Evolutionary conservation across 2,797 vertebrate species (phyloP).

Genomic region (Epinephelus awoara): DNA sequence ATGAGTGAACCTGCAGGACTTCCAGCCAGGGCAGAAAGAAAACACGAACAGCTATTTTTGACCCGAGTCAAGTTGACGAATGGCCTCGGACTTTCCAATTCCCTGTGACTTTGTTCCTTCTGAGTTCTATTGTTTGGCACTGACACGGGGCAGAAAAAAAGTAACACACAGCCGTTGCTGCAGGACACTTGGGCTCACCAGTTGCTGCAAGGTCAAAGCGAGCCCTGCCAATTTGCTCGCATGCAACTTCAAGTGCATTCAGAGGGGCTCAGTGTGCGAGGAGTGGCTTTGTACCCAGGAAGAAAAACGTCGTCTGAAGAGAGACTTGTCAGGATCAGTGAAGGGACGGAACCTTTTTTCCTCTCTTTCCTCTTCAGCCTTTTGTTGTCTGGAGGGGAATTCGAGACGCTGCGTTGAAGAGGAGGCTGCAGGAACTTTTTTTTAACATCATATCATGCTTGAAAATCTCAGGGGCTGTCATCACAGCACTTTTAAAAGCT

Average conservation of each 20-base stretch:
- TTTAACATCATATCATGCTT: conserved; percentile 48
- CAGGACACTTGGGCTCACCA: conserved; percentile 42
- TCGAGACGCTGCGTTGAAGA: conserved; percentile 31
- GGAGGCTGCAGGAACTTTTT: conserved; percentile 9
- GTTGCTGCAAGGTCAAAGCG: conserved; percentile 6
- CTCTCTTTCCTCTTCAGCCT: conserved; percentile 35
- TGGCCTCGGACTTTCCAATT: conserved; percentile 59
- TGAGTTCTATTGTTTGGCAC: conserved; percentile 59
- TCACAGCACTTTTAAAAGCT: conserved; percentile 53
- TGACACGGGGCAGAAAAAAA: conserved; percentile 26
- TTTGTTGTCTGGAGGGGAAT: conserved; percentile 50
- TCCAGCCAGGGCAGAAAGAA: conserved; percentile 50
- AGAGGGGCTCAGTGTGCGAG: conserved; percentile 38
- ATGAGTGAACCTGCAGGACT: conserved; percentile 51
- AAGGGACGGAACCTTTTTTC: conserved; percentile 27
- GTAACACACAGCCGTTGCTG: conserved; percentile 13
- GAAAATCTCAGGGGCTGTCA: conserved; percentile 49
- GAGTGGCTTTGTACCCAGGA: conserved; percentile 36
- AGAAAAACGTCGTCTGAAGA: conserved; percentile 45
- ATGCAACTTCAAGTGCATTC: conserved; percentile 51
- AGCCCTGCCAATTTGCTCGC: conserved; percentile 31
- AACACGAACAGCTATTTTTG: conserved; percentile 60
- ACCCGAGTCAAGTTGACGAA: conserved; percentile 57
- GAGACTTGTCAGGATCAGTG: conserved; percentile 64
- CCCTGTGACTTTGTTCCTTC: conserved; percentile 44